A percentile compares a stretch with the other conserved stretches of the same genome.
phyloP scores from a whole-genome alignment of 2,888 invertebrate genomes.

The Caenorhabditis drosophilae region DNA sequence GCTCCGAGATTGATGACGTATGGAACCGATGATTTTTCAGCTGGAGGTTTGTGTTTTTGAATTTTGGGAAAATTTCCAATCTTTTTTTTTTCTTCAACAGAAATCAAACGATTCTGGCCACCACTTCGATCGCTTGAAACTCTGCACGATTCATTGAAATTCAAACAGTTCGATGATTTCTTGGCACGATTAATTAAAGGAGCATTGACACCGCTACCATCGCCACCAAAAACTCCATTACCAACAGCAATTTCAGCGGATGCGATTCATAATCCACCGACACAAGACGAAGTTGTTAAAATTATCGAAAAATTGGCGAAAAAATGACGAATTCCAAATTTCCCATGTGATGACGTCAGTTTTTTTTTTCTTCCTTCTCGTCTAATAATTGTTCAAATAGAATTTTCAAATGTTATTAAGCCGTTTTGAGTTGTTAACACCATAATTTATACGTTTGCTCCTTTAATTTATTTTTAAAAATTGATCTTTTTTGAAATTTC shows the following conservation, averaged over 20 bases:
- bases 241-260: slow-evolving; percentile 28
- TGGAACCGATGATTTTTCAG: slow-evolving; percentile 61
- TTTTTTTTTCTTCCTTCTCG: neutral
- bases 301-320: slow-evolving; percentile 19
- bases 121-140: slow-evolving; percentile 95
- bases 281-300: slow-evolving; percentile 33
- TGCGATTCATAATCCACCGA: slow-evolving; percentile 28
- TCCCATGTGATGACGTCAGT: neutral
- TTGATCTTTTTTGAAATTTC: no score
- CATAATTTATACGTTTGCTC: no score
- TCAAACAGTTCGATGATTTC: slow-evolving; percentile 48
- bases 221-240: slow-evolving; percentile 50
- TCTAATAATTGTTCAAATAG: neutral
- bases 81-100: no score
- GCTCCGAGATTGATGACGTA: slow-evolving; percentile 70
- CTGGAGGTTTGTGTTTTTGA: slow-evolving; percentile 42
- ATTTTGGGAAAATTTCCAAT: neutral
- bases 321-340: no score
- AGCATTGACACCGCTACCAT: slow-evolving; percentile 42
- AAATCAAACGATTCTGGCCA: slow-evolving; percentile 77
- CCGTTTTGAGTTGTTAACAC: no score
- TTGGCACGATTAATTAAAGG: slow-evolving; percentile 36
- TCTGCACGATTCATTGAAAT: slow-evolving; percentile 79
- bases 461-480: no score
- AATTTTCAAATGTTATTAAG: neutral